Evolutionary conservation across 2,888 invertebrate genomes (phyloP).

Genomic region (Himalopsyche japonica): DNA sequence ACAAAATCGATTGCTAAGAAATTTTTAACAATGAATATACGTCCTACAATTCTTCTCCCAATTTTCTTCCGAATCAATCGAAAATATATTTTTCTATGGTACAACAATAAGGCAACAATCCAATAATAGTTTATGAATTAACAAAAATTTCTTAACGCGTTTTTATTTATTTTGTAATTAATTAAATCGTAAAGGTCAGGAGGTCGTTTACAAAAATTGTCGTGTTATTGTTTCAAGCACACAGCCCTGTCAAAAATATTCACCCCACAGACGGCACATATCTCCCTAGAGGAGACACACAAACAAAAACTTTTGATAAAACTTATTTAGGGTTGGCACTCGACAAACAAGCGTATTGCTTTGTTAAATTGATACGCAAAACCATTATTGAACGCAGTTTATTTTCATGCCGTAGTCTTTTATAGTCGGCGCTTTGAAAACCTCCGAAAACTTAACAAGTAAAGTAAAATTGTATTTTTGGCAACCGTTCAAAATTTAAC

Average conservation of each 20-base stretch:
- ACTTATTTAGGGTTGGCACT: neutral
- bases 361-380: neutral
- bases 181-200: neutral
- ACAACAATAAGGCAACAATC: too few relatives aligned
- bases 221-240: neutral
- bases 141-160: neutral
- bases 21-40: too few relatives aligned
- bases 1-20: too few relatives aligned
- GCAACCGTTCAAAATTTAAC: too few relatives aligned
- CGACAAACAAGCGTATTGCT: neutral
- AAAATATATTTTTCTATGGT: too few relatives aligned
- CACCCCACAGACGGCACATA: neutral
- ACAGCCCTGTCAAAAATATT: neutral
- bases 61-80: too few relatives aligned
- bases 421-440: too few relatives aligned
- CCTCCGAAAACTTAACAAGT: too few relatives aligned
- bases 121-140: too few relatives aligned
- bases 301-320: neutral
- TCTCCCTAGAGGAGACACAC: neutral
- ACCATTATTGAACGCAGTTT: neutral
- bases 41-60: too few relatives aligned
- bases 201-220: neutral
- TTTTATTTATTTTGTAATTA: neutral
- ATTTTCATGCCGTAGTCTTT: neutral
- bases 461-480: too few relatives aligned